Conservation (phyloP, 2,113 vertebrate species). For the Xenopus borealis region DNA sequence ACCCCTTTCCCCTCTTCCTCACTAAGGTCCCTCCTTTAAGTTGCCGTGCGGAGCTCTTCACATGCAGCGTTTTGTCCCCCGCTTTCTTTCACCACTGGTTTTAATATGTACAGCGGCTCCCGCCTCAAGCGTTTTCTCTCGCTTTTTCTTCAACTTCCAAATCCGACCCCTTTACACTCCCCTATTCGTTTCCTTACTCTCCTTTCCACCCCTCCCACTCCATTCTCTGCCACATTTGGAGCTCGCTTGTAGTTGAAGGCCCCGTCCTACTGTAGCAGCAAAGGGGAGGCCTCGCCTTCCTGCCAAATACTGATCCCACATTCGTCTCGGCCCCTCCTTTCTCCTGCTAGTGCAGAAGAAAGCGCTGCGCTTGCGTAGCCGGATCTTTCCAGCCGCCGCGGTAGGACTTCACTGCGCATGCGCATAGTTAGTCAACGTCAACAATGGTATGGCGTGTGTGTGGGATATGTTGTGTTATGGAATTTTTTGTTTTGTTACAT, state of each 20-base stretch:
- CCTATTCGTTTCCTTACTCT: conserved; percentile 6
- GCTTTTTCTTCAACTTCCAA: neutral
- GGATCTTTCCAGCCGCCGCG: conserved; percentile 11
- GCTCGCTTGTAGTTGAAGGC: neutral
- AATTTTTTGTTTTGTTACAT: neutral
- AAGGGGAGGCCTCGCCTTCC: neutral
- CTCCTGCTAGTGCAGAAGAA: conserved; percentile 20
- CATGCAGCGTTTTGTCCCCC: too few relatives aligned
- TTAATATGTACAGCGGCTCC: neutral
- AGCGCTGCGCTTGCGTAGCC: conserved; percentile 3
- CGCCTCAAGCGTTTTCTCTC: conserved; percentile 2
- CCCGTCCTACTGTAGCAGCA: neutral
- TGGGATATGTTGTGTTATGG: neutral
- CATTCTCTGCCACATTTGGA: conserved; percentile 20
- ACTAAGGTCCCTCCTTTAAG: too few relatives aligned
- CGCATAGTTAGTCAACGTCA: neutral
- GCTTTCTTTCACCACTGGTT: too few relatives aligned
- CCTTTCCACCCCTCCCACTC: neutral
- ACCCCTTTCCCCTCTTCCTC: too few relatives aligned
- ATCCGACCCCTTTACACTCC: neutral
- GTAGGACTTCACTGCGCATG: conserved; percentile 21
- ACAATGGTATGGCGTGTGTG: too few relatives aligned
- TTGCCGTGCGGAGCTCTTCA: too few relatives aligned
- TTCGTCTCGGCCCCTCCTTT: neutral
- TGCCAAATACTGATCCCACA: neutral